A percentile compares a stretch with the other conserved stretches of the same genome.
Conservation (phyloP, 2,888 invertebrate genomes). For the Cinara cedri region DNA sequence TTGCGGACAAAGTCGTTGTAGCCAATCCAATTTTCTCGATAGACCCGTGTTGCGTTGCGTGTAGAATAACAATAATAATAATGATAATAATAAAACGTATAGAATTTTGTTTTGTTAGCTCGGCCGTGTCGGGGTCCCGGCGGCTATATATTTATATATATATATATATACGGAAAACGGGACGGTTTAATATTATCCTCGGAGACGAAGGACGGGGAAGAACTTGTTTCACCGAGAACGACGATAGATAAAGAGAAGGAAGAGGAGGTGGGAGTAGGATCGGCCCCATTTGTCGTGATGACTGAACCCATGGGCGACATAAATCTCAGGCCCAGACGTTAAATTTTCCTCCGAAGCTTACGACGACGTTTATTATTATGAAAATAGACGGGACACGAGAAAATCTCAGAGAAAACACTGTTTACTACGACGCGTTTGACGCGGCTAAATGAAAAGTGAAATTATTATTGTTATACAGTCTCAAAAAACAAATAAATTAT, state of each 20-base stretch:
- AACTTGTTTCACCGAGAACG: neutral
- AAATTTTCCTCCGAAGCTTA: constrained; percentile 16
- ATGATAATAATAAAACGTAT: neutral
- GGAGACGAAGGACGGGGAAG: neutral
- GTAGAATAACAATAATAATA: constrained; percentile 16
- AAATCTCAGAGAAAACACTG: neutral
- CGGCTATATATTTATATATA: no score
- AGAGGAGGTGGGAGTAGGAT: neutral
- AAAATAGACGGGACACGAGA: neutral
- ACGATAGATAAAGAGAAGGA: neutral
- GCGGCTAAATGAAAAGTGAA: constrained; percentile 12
- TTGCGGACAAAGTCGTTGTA: neutral
- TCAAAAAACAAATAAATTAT: no score
- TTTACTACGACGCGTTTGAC: neutral
- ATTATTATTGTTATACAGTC: no score
- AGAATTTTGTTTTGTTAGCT: neutral
- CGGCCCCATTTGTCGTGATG: constrained; percentile 26
- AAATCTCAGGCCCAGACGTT: constrained; percentile 18
- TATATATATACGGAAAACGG: no score
- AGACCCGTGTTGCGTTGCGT: neutral
- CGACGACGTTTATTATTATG: constrained; percentile 19
- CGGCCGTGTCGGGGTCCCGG: neutral
- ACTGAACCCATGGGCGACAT: constrained; percentile 39
- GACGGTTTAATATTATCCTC: neutral
- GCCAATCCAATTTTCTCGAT: constrained; percentile 19